Evolutionary conservation across 2,888 invertebrate genomes (phyloP).

Genomic region (Cataglyphis rosenhaueri): DNA sequence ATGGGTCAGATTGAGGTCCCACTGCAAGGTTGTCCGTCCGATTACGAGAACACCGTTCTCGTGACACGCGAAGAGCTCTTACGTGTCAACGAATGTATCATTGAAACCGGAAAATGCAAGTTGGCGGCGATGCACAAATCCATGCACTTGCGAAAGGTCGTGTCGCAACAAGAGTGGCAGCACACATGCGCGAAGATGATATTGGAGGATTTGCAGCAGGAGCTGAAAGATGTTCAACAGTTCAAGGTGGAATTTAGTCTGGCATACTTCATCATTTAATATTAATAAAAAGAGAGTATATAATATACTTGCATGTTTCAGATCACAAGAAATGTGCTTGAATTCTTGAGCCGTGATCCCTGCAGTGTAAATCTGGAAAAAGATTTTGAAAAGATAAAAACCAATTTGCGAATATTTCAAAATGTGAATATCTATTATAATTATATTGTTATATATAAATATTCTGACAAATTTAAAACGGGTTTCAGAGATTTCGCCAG

Average conservation of each 20-base stretch:
- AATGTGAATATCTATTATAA: constrained; percentile 50
- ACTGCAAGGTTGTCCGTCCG: constrained; percentile 61
- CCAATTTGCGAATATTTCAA: constrained; percentile 34
- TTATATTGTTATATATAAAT: not conserved
- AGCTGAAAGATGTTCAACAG: constrained; percentile 73
- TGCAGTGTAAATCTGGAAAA: constrained; percentile 55
- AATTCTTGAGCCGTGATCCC: constrained; percentile 68
- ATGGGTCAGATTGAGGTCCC: constrained; percentile 75
- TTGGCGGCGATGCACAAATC: constrained; percentile 77
- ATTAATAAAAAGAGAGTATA: not conserved
- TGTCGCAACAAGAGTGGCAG: constrained; percentile 80
- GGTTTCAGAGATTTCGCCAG: constrained; percentile 67
- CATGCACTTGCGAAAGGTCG: constrained; percentile 76
- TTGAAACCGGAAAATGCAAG: constrained; percentile 78
- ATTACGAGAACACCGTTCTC: constrained; percentile 72
- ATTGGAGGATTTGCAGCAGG: constrained; percentile 77
- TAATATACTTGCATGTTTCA: constrained; percentile 55
- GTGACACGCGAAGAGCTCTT: constrained; percentile 69
- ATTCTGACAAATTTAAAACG: not conserved
- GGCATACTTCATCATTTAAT: not conserved
- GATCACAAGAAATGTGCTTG: constrained; percentile 80
- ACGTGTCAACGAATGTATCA: constrained; percentile 71
- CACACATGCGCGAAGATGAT: constrained; percentile 77
- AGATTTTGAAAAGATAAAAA: constrained; percentile 55
- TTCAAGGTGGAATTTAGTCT: constrained; percentile 75